Conservation (phyloP, 2,113 vertebrate species). For the Danio rerio region DNA sequence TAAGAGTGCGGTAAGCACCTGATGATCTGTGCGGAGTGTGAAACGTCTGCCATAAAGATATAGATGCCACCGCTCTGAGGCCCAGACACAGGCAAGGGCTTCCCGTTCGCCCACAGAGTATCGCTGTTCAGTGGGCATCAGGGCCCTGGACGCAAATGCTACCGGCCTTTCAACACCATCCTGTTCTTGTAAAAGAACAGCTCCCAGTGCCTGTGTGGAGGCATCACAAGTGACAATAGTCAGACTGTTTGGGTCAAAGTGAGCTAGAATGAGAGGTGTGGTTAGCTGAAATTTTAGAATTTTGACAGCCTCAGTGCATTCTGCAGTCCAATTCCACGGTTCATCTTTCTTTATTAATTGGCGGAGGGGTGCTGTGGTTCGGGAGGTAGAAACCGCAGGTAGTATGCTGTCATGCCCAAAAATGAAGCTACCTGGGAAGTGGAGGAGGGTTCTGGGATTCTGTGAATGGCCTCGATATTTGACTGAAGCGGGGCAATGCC, state of each 20-base stretch:
- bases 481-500: constrained; percentile 29
- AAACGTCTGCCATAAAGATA: constrained; percentile 25
- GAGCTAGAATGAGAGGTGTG: neutral
- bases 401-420: constrained; percentile 25
- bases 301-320: neutral
- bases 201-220: neutral
- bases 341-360: constrained; percentile 7
- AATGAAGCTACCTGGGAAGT: constrained; percentile 10
- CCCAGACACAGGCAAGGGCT: constrained; percentile 42
- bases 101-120: constrained; percentile 42
- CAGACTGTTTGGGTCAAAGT: neutral
- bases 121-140: constrained; percentile 26
- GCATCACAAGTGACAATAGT: constrained; percentile 43
- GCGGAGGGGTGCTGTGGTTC: neutral
- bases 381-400: constrained; percentile 18
- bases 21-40: constrained; percentile 24
- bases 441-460: neutral
- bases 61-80: constrained; percentile 40
- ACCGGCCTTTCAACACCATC: constrained; percentile 2
- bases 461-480: constrained; percentile 5
- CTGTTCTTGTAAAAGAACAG: constrained; percentile 29
- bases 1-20: constrained; percentile 18
- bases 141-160: constrained; percentile 25
- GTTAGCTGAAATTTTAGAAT: constrained; percentile 9
- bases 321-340: neutral